phyloP scores from a whole-genome alignment of 2,113 vertebrate species.

The Mus musculus region GRCm39 chr12:44972001-44972500 shows the following conservation, averaged over 20 bases:
- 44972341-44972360: neutral
- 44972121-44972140: neutral
- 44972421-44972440: neutral
- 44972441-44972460: neutral
- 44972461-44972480: neutral
- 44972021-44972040: neutral
- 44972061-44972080: neutral
- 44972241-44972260: neutral
- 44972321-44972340: neutral
- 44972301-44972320: neutral
- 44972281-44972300: neutral
- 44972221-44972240: neutral
- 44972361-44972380: neutral
- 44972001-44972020: neutral
- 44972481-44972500: neutral
- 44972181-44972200: neutral
- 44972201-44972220: neutral
- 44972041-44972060: neutral
- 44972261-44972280: neutral
- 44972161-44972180: neutral
- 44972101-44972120: neutral
- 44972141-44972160: neutral
- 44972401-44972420: no score
- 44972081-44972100: neutral
- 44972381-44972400: conserved; percentile 54